Base-by-base conservation (phyloP, 2,113 vertebrate genomes). In the Rhagologus leucostigma region DNA sequence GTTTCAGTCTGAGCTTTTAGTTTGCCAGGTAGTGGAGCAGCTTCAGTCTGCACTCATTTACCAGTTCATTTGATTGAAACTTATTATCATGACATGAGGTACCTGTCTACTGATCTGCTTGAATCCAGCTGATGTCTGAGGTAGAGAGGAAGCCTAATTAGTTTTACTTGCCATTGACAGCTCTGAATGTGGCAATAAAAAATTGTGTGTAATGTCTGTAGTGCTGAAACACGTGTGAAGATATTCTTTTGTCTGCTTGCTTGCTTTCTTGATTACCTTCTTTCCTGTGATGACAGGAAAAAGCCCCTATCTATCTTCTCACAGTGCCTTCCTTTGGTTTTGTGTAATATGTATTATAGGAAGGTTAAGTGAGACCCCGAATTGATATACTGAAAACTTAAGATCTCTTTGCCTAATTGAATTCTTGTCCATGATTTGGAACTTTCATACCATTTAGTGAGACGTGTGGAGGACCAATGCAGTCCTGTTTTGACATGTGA, bases 241-340 rank as follows among this genome's bases (percentile, higher is more conserved):
- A 11, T 6, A 16, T 76, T 5, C 6, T 7, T 68, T 60, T n/a
- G 6, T 56, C 21, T 53, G 9, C 44, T 42, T 88, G 16, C 39
- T 84, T 93, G 35, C 18, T 63, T 87, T 52, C 39, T 62, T 77
- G 46, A 63, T 77, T 49, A 17, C 35, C 13, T 52, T 60, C 35
- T 85, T 87, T 62, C 23, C 56, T 50, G 16, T 56, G 18, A 60
- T 78, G 35, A 68, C 10, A 50, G 73, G 10, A 35, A 35, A 65
- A 75, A 26, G 3, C 4, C 1, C 1, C 7, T 68, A 3, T 47
- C 37, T 83, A 27, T 1, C 0, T 42, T 84, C 37, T 65, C 16
- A 75, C 16, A 16, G 10, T 42, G 15, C 23, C n/a, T 92, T 56
- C 11, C 24, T 60, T 90, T 77, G 57, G 27, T 47, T 63, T 78